Base-by-base conservation (phyloP, 2,113 vertebrate genomes). In the Theristicus caerulescens region DNA sequence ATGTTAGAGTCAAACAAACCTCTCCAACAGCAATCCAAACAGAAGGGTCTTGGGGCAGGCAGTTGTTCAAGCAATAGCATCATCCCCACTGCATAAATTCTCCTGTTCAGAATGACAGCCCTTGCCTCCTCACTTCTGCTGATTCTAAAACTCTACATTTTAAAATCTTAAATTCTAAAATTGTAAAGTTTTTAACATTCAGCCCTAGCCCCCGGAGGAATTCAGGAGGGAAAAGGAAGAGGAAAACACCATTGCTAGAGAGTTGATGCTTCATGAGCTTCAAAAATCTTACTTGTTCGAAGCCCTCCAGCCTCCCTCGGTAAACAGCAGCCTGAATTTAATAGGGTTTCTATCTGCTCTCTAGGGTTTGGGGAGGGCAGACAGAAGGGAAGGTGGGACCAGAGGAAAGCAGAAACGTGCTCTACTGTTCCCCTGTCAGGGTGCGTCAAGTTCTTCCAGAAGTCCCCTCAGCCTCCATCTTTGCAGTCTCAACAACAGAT, bases 401-500 rank as follows among this genome's bases (percentile, higher is more conserved):
- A 1, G 18, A 79, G 9, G 42, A 87, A 80, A 96, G 40, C 24
- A 76, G 24, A 83, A 90, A 80, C 1, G 4, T 3, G 0, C 22
- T 57, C 21, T 8, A 52, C n/a, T 16, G 11, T 36, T 84, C 22
- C 42, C 44, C 51, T 51, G 14, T n/a, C 76, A 85, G 8, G 18
- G 52, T 61, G 32, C 38, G 57, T 71, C 62, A 78, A n/a, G 70
- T 71, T 84, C 73, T 90, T 89, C 61, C n/a, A 79, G 46, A 81
- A 84, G 57, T 82, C 42, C 32, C 47, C 57, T 85, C 82, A 90
- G 73, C 44, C 66, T 82, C 61, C 78, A 72, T 52, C 70, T 89
- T 95, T 67, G 89, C 25, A 79, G 36, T 59, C 94, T 95, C 91
- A 88, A 86, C 52, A 91, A 81, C 67, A 94, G 86, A 90, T 78